Conservation (phyloP, 2,888 invertebrate species). For the Abscondita cerata region DNA sequence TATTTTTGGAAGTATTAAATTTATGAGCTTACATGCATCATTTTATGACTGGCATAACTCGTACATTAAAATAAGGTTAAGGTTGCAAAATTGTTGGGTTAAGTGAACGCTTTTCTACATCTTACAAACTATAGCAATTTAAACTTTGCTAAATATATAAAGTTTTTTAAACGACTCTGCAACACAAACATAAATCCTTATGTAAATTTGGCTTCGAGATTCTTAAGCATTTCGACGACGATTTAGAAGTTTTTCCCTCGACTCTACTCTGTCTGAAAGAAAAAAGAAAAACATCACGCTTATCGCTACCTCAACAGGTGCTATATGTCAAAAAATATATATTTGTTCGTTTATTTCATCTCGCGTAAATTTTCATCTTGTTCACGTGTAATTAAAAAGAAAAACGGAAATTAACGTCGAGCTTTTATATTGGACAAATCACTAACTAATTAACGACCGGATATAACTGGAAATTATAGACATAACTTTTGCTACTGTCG, state of each 20-base stretch:
- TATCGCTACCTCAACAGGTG: slow-evolving; percentile 34
- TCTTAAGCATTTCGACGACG: neutral
- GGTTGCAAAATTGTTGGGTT: neutral
- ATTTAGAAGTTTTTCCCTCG: neutral
- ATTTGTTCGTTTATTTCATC: neutral
- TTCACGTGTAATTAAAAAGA: slow-evolving; percentile 17
- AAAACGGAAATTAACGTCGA: slow-evolving; percentile 40
- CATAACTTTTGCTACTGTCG: slow-evolving; percentile 18
- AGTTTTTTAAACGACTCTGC: neutral
- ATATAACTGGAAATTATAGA: slow-evolving; percentile 37
- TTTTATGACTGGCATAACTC: neutral
- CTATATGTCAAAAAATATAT: slow-evolving; percentile 27
- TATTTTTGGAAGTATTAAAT: slow-evolving; percentile 4
- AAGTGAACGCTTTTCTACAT: too few relatives aligned
- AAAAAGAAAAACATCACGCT: slow-evolving; percentile 15
- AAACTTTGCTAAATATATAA: neutral
- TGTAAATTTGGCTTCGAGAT: neutral
- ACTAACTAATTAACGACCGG: slow-evolving; percentile 43
- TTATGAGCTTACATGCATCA: slow-evolving; percentile 10
- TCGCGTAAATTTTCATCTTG: slow-evolving; percentile 21
- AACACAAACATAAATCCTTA: slow-evolving; percentile 1
- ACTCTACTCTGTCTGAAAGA: slow-evolving; percentile 1
- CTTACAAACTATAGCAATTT: too few relatives aligned
- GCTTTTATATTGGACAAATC: slow-evolving; percentile 35
- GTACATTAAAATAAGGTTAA: slow-evolving; percentile 6